Evolutionary conservation across 2,888 invertebrate genomes (phyloP), one percentile per base, ranked within the genome.

Genomic region (Luffia ferchaultella): DNA sequence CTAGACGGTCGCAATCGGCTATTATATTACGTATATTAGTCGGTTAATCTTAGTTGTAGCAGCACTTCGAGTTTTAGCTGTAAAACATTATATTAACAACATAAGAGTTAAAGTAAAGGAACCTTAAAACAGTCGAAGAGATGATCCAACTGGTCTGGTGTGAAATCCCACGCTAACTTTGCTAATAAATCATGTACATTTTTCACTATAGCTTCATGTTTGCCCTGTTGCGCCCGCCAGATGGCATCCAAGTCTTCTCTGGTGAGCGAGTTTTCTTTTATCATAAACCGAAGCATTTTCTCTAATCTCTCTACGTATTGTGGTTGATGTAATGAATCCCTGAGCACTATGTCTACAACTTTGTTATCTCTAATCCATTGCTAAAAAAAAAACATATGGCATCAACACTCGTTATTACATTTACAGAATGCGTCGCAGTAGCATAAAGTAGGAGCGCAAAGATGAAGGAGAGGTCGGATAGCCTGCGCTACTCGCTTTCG

Each of bases 201-300:
- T 76, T 96, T 98, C 7, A 98, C 98, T 61, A 98, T 98, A 7
- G 97, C 97, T 74, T 98, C 98, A 73, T 98, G 98, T 77, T 98
- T 98, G 16, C 97, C 97, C 53, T 93, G 93, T 80, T 98, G 98
- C 2, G 98, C 97, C 50, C 93, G 93, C 98, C 98, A 98, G 56
- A 98, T 93, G 15, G 94, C 95, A 69, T 98, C 97, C 60, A 98
- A 85, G 73, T 98, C 98, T 58, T 93, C 92, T 49, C 94, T 82
- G 2, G 95, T 95, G 53, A 98, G 79, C 0, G 96, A 92, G 60
- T 92, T 89, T 69, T 95, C 95, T 73, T 98, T 98, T 62, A 98
- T 97, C 70, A 98, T 93, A 80, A 98, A 98, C 54, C 98, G 89
- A 60, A 98, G 88, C 70, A 98, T 97, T 85, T 97, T 98, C 71